Evolutionary conservation across 2,797 vertebrate genomes (phyloP).

Genomic region (Uromys caudimaculatus): DNA sequence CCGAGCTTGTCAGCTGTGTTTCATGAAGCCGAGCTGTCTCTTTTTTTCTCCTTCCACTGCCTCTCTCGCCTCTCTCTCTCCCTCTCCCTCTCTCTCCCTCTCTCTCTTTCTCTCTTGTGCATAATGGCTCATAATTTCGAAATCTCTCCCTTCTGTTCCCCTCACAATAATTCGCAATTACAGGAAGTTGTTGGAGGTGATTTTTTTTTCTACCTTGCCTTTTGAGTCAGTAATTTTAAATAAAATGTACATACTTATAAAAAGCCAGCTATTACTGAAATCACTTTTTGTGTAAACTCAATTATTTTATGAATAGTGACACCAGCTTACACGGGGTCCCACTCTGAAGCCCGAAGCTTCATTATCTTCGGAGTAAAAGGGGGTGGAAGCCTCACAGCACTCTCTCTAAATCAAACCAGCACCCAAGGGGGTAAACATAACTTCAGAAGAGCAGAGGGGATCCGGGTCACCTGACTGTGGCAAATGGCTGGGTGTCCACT

Average conservation of each 20-base stretch:
- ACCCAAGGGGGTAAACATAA: conserved; percentile 85
- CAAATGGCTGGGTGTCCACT: background rate
- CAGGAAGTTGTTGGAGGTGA: conserved; percentile 99
- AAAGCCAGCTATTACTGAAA: conserved; percentile 90
- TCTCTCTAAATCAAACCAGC: conserved; percentile 86
- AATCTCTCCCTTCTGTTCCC: conserved; percentile 99
- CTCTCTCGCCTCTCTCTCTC: conserved; percentile 81
- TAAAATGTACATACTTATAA: conserved; percentile 93
- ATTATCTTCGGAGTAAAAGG: conserved; percentile 88
- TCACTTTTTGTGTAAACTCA: conserved; percentile 94
- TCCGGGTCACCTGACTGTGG: background rate
- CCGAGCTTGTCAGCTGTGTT: conserved; percentile 99
- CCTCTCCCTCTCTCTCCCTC: conserved; percentile 85
- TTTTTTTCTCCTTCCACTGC: conserved; percentile 88
- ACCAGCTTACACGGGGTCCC: conserved; percentile 91
- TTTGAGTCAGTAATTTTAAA: conserved; percentile 95
- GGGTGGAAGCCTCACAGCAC: conserved; percentile 81
- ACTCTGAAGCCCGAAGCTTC: conserved; percentile 86
- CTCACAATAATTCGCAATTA: conserved; percentile 99
- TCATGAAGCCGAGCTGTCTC: conserved; percentile 95
- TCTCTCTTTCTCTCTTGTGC: conserved; percentile 91
- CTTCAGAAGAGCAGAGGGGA: conserved; percentile 72
- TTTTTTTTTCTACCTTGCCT: conserved; percentile 92
- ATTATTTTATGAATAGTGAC: conserved; percentile 94
- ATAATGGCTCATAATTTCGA: conserved; percentile 99